phyloP scores from a whole-genome alignment of 2,797 vertebrate genomes.

The Meriones psammophilus region DNA sequence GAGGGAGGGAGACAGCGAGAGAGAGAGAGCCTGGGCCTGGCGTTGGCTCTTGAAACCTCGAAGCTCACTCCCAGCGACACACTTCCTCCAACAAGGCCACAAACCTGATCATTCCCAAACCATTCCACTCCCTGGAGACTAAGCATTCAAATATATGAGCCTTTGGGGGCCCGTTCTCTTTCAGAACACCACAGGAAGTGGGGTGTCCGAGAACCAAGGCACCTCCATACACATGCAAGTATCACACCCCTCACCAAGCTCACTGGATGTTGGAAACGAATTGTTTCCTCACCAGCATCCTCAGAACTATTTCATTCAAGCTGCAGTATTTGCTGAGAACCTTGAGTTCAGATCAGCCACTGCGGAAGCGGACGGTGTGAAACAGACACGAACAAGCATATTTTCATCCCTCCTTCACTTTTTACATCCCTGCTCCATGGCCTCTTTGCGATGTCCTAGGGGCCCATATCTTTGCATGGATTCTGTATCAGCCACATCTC shows the following conservation, averaged over 20 bases:
- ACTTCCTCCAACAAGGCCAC: not conserved
- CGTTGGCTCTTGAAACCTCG: not conserved
- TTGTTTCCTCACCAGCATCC: not conserved
- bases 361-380: not conserved
- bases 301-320: not conserved
- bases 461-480: not conserved
- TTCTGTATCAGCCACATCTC: not conserved
- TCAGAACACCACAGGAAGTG: not conserved
- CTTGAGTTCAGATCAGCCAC: not conserved
- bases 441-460: not conserved
- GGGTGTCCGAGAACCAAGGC: not conserved
- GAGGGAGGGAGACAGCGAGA: not conserved
- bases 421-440: not conserved
- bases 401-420: not conserved
- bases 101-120: not conserved
- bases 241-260: not conserved
- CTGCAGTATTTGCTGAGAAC: not conserved
- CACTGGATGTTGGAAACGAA: not conserved
- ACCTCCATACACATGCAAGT: rapidly evolving
- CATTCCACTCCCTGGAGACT: not conserved
- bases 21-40: not conserved
- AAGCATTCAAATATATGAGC: not conserved
- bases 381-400: not conserved
- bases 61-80: not conserved
- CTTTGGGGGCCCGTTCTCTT: not conserved